Evolutionary conservation across 1,140 invertebrate species (phyloP).

Genomic region (Chrysoperla carnea): DNA sequence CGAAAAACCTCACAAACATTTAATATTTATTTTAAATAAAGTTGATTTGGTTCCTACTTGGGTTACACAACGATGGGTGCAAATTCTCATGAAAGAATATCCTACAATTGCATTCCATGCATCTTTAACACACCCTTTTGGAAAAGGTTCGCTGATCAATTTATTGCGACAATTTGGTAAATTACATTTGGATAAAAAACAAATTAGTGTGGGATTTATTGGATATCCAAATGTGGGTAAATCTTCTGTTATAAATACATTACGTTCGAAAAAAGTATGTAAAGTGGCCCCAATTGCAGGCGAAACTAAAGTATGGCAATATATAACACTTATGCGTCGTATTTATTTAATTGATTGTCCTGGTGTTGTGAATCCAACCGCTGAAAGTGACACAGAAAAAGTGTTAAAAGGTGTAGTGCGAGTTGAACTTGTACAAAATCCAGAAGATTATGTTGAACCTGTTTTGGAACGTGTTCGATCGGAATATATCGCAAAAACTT

Average conservation of each 20-base stretch:
- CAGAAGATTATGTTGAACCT: conserved; percentile 83
- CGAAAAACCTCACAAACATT: conserved; percentile 87
- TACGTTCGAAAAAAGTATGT: conserved; percentile 89
- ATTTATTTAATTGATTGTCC: conserved; percentile 99
- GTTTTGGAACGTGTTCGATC: conserved; percentile 76
- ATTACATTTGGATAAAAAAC: conserved; percentile 87
- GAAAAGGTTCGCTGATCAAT: conserved; percentile 94
- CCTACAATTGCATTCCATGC: conserved; percentile 98
- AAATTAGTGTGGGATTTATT: conserved; percentile 98
- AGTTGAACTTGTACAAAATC: conserved; percentile 85
- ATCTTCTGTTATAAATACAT: conserved; percentile 94
- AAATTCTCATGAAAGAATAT: conserved; percentile 81
- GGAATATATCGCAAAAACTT: conserved; percentile 85
- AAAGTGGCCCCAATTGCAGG: conserved; percentile 98
- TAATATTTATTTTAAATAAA: conserved; percentile 91
- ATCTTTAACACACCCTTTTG: conserved; percentile 93
- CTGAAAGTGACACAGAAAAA: conserved; percentile 86
- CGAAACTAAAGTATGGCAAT: conserved; percentile 99
- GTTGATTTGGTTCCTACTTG: conserved; percentile 91
- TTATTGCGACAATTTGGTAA: conserved; percentile 90
- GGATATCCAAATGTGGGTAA: conserved; percentile 99
- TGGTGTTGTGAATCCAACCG: conserved; percentile 90
- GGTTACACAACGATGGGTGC: conserved; percentile 94
- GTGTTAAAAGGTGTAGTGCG: conserved; percentile 91
- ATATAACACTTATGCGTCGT: conserved; percentile 92